These are phyloP conservation scores for Ptiloglossa arizonensis DNA, from an alignment of 1,140 invertebrate species.

Conservation along the genomic window DNA sequence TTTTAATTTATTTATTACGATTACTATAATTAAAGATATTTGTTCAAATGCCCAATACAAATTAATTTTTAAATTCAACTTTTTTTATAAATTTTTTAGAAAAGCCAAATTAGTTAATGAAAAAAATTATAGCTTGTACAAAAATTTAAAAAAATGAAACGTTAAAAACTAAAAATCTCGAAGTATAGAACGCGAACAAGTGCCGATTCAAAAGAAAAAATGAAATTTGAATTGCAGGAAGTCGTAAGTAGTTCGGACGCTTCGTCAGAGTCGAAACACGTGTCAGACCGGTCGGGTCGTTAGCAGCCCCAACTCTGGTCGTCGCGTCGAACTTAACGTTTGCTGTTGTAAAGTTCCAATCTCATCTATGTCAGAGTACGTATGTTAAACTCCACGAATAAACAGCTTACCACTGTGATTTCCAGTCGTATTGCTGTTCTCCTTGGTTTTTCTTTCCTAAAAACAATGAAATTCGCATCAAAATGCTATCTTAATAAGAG, in stretches of 20 bases:
- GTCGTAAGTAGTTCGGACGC: conserved; percentile 21
- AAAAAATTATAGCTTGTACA: neutral
- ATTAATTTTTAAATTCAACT: conserved; percentile 9
- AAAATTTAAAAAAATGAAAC: neutral
- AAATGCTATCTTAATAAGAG: neutral
- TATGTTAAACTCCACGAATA: conserved; percentile 41
- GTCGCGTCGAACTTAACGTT: conserved; percentile 25
- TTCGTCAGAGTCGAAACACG: conserved; percentile 45
- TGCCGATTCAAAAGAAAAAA: conserved; percentile 33
- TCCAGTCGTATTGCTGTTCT: conserved; percentile 74
- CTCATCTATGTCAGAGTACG: conserved; percentile 28
- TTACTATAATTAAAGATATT: neutral
- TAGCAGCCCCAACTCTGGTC: conserved; percentile 31
- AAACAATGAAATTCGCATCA: conserved; percentile 32
- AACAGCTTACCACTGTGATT: conserved; percentile 78
- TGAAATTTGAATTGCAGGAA: conserved; percentile 37
- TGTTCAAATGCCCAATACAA: neutral
- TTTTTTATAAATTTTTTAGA: neutral
- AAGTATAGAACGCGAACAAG: conserved; percentile 6
- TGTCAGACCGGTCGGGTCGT: conserved; percentile 51
- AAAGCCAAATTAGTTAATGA: neutral
- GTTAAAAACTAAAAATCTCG: neutral
- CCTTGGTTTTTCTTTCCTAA: conserved; percentile 79
- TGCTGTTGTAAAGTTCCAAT: conserved; percentile 29
- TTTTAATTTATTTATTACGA: neutral